phyloP scores from a whole-genome alignment of 2,797 vertebrate species.

The Mormyrus hasselquistii region DNA sequence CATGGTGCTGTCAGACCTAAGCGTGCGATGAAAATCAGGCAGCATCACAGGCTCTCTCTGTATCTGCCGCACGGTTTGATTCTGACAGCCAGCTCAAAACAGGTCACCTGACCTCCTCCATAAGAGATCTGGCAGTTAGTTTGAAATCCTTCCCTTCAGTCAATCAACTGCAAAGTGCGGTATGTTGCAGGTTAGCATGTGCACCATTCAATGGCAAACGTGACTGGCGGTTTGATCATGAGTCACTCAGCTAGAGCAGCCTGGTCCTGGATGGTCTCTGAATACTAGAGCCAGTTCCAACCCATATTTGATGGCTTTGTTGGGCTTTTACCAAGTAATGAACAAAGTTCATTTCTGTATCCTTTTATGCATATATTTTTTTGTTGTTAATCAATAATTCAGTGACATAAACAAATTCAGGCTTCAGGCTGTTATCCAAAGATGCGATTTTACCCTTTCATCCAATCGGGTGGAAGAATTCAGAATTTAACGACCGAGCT shows the following conservation, averaged over 20 bases:
- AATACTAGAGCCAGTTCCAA: conserved; percentile 18
- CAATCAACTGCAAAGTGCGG: neutral
- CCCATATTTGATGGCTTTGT: neutral
- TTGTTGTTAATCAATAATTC: neutral
- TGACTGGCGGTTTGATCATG: neutral
- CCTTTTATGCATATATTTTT: neutral
- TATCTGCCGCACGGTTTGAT: neutral
- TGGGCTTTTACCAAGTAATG: conserved; percentile 13
- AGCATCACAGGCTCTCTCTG: neutral
- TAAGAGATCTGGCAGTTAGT: neutral
- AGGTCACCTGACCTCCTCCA: neutral
- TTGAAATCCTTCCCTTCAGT: neutral
- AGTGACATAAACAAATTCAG: neutral
- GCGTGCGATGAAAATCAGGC: neutral
- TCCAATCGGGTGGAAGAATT: neutral
- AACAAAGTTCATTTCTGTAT: neutral
- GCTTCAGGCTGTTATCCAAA: neutral
- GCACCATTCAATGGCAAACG: neutral
- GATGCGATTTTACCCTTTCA: neutral
- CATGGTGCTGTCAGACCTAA: conserved; percentile 10
- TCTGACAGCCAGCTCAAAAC: neutral
- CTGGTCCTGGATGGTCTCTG: neutral
- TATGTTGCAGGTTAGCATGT: neutral
- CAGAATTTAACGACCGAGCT: neutral
- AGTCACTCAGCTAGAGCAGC: neutral